These are phyloP conservation scores for Tenthredo notha DNA, from an alignment of 2,888 invertebrate genomes.

Conservation along the genomic window DNA sequence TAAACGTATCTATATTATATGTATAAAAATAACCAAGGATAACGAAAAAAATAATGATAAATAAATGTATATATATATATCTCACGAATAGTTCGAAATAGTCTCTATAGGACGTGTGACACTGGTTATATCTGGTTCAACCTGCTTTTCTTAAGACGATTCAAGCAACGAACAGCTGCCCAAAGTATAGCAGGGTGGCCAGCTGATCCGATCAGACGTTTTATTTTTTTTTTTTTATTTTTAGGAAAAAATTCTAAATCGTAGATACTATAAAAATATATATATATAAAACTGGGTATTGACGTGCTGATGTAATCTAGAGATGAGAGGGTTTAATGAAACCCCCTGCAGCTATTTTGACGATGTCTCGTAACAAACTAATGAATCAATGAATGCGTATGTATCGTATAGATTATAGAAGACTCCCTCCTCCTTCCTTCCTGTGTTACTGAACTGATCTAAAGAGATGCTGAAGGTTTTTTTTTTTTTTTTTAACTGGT, in stretches of 20 bases:
- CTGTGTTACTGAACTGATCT: neutral
- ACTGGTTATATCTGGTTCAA: conserved; percentile 40
- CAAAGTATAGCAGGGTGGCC: neutral
- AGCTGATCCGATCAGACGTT: neutral
- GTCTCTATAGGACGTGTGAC: neutral
- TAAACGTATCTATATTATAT: neutral
- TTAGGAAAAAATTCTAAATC: neutral
- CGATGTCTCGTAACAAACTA: neutral
- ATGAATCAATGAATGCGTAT: conserved; percentile 3
- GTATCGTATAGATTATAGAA: neutral
- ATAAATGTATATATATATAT: neutral
- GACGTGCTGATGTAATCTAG: neutral
- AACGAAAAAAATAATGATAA: neutral
- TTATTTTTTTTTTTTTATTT: neutral
- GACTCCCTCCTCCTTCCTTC: neutral
- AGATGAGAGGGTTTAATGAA: neutral
- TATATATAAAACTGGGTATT: neutral
- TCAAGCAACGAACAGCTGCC: conserved; percentile 12
- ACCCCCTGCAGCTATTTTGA: neutral
- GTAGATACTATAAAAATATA: neutral
- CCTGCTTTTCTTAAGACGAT: neutral
- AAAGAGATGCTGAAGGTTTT: neutral
- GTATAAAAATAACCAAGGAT: neutral
- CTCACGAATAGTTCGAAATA: neutral
- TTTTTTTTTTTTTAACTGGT: neutral